These are phyloP conservation scores for Melanchra persicariae DNA, from an alignment of 2,888 invertebrate genomes.

Conservation along the genomic window DNA sequence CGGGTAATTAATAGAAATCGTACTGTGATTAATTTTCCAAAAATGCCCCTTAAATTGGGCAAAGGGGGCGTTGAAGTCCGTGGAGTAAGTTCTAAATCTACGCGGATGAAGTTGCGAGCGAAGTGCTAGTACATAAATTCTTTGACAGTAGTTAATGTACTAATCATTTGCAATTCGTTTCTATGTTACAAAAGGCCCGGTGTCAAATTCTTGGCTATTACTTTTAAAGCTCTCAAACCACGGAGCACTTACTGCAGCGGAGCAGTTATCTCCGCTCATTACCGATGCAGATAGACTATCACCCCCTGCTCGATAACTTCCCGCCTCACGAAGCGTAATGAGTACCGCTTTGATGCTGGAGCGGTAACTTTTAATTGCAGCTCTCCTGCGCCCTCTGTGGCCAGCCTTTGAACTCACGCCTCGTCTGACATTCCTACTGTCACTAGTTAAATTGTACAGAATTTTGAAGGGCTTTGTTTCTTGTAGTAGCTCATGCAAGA, in stretches of 20 bases:
- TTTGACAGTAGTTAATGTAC: too few relatives aligned
- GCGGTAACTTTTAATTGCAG: slow-evolving; percentile 84
- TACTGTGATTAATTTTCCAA: too few relatives aligned
- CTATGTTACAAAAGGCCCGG: background rate
- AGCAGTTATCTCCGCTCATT: slow-evolving; percentile 39
- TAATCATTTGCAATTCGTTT: background rate
- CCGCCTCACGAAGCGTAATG: slow-evolving; percentile 76
- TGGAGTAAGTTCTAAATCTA: too few relatives aligned
- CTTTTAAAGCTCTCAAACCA: background rate
- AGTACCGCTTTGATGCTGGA: slow-evolving; percentile 76
- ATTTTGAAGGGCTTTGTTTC: slow-evolving; percentile 30
- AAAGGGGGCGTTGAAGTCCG: too few relatives aligned
- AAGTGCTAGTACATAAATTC: too few relatives aligned
- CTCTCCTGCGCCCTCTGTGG: slow-evolving; percentile 64
- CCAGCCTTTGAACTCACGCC: slow-evolving; percentile 79
- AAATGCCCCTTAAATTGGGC: too few relatives aligned
- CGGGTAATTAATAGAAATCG: too few relatives aligned
- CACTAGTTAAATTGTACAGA: slow-evolving; percentile 64
- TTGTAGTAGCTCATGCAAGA: background rate
- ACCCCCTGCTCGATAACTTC: slow-evolving; percentile 64
- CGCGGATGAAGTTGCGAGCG: too few relatives aligned
- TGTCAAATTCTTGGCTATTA: background rate
- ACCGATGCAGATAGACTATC: slow-evolving; percentile 49
- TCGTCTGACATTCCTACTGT: slow-evolving; percentile 59
- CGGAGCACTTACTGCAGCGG: slow-evolving; percentile 5